phyloP scores from a whole-genome alignment of 92 coral and sea anemone genomes.

The Zoanthus sociatus region DNA sequence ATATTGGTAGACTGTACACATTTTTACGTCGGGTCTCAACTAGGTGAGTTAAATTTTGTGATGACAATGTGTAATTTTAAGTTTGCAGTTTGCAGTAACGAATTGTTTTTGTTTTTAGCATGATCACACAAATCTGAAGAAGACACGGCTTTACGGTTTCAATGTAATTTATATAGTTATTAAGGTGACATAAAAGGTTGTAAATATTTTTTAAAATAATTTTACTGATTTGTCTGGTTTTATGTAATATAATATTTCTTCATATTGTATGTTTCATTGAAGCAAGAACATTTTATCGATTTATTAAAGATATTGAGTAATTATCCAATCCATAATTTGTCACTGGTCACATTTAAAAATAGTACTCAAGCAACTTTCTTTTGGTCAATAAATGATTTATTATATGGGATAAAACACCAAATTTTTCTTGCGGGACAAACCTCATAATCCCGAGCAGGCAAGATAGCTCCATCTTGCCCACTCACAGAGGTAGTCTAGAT shows the following conservation, averaged over 20 bases:
- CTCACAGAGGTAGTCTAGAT: too few relatives aligned
- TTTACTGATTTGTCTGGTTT: not conserved
- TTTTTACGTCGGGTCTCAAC: not conserved
- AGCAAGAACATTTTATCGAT: not conserved
- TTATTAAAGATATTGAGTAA: not conserved
- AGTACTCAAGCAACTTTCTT: not conserved
- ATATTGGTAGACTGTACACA: not conserved
- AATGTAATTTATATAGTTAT: not conserved
- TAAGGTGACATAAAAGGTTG: not conserved
- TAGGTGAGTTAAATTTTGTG: constrained; percentile 3
- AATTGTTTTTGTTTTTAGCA: not conserved
- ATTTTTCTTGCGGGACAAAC: too few relatives aligned
- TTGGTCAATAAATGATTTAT: too few relatives aligned
- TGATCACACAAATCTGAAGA: not conserved
- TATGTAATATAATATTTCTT: not conserved
- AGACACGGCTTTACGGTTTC: not conserved
- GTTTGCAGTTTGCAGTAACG: not conserved
- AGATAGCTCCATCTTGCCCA: too few relatives aligned
- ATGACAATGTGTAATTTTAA: not conserved
- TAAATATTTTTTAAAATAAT: not conserved
- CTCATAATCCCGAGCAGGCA: too few relatives aligned
- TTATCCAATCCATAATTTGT: not conserved
- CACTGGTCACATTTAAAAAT: not conserved
- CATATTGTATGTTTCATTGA: not conserved
- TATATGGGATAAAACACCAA: too few relatives aligned